Evolutionary conservation across 2,888 invertebrate genomes (phyloP).

Genomic region (Gymnocheta viridis): DNA sequence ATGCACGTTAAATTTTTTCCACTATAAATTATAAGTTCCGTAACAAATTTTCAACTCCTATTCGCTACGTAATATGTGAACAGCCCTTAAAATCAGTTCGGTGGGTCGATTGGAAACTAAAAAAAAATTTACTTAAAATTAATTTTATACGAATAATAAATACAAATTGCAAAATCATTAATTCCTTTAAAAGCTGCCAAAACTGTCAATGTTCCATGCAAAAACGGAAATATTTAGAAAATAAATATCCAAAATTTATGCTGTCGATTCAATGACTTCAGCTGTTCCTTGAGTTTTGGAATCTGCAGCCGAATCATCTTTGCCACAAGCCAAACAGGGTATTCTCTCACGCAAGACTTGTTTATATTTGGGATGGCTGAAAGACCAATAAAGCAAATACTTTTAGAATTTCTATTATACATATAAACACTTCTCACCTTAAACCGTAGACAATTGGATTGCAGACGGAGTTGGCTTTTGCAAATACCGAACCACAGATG

Average conservation of each 20-base stretch:
- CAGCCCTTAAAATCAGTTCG: slow-evolving; percentile 49
- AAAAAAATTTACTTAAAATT: slow-evolving; percentile 43
- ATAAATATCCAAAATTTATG: slow-evolving; percentile 71
- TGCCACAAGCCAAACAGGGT: slow-evolving; percentile 84
- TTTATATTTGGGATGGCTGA: slow-evolving; percentile 85
- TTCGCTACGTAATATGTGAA: no score
- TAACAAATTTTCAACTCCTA: no score
- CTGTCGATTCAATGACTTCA: slow-evolving; percentile 78
- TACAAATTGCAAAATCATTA: slow-evolving; percentile 12
- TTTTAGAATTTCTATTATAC: background rate
- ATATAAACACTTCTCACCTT: slow-evolving; percentile 82
- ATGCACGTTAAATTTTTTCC: no score
- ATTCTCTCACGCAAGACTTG: slow-evolving; percentile 85
- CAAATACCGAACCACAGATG: slow-evolving; percentile 85
- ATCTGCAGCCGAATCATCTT: slow-evolving; percentile 74
- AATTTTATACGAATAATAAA: slow-evolving; percentile 15
- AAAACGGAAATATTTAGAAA: background rate
- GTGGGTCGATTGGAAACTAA: slow-evolving; percentile 37
- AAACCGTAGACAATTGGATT: slow-evolving; percentile 85
- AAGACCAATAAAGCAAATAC: background rate
- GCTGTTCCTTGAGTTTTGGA: slow-evolving; percentile 78
- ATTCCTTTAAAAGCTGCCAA: slow-evolving; percentile 48
- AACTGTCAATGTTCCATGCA: slow-evolving; percentile 12
- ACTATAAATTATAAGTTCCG: no score
- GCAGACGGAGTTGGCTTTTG: slow-evolving; percentile 85